These are phyloP conservation scores for Phalacrocorax brasilianus DNA, from an alignment of 2,113 vertebrate genomes.

Conservation along the genomic window DNA sequence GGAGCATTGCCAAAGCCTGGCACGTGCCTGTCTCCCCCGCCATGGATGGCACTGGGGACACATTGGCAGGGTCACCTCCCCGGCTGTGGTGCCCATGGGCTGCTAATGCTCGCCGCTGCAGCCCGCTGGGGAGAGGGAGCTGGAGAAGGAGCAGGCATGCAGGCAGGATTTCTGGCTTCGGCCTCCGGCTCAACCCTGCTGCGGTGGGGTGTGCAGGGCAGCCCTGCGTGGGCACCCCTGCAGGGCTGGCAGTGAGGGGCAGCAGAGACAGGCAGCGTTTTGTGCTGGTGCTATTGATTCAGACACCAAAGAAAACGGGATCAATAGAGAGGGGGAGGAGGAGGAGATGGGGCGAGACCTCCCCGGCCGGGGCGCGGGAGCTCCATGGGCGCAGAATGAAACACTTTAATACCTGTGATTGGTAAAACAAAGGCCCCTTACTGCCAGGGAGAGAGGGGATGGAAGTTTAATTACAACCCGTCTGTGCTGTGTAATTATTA, in stretches of 20 bases:
- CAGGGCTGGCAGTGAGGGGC: neutral
- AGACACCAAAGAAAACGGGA: neutral
- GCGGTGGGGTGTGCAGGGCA: neutral
- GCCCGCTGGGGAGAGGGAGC: neutral
- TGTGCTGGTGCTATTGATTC: slow-evolving; percentile 2
- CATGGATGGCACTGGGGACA: neutral
- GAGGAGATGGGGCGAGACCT: neutral
- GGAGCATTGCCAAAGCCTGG: neutral
- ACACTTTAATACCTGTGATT: slow-evolving; percentile 28
- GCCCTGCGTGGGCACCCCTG: neutral
- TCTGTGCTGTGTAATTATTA: slow-evolving; percentile 77
- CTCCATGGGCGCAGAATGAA: neutral
- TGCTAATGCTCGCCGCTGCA: rapidly evolving
- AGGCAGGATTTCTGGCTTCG: neutral
- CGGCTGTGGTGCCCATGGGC: neutral
- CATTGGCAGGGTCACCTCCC: neutral
- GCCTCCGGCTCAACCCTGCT: neutral
- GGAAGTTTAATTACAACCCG: slow-evolving; percentile 77
- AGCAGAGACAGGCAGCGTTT: neutral
- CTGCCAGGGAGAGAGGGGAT: slow-evolving; percentile 21
- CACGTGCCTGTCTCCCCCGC: neutral
- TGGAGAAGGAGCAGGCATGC: rapidly evolving
- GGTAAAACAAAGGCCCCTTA: slow-evolving; percentile 42
- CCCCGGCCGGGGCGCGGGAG: neutral
- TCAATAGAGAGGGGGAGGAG: slow-evolving; percentile 1